phyloP scores from a whole-genome alignment of 2,113 vertebrate genomes.

The Calypte anna region DNA sequence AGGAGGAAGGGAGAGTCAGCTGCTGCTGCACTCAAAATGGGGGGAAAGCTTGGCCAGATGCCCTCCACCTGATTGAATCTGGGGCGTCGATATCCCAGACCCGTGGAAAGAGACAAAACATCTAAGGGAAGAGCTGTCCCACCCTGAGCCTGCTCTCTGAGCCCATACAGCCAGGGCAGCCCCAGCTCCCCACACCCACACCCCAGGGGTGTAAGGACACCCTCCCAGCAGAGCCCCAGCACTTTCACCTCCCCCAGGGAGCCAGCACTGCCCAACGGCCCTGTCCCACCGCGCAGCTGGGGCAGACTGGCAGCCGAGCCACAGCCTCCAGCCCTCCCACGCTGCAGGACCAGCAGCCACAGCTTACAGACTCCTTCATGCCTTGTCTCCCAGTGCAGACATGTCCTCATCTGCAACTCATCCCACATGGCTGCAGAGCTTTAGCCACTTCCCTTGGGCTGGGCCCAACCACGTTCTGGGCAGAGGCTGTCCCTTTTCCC shows the following conservation, averaged over 20 bases:
- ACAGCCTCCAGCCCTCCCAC: background rate
- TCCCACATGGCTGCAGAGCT: background rate
- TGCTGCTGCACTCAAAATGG: rapidly evolving
- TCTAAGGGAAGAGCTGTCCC: background rate
- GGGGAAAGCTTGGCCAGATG: no score
- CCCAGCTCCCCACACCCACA: rapidly evolving
- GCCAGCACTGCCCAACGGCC: background rate
- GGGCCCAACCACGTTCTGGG: background rate
- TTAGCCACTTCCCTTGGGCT: rapidly evolving
- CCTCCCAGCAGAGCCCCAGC: no score
- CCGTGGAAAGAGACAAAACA: rapidly evolving
- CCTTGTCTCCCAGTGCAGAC: rapidly evolving
- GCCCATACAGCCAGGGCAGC: rapidly evolving
- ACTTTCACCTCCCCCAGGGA: rapidly evolving
- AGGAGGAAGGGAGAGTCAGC: rapidly evolving
- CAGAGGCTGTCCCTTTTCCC: background rate
- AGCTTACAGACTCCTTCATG: background rate
- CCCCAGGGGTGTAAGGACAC: background rate
- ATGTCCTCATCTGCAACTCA: rapidly evolving
- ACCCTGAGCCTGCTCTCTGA: no score
- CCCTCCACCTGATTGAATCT: no score
- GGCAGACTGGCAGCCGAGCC: no score
- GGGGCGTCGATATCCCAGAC: rapidly evolving
- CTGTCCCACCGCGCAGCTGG: background rate
- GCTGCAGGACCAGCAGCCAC: rapidly evolving